These are phyloP conservation scores for Protaetia brevitarsis DNA, from an alignment of 1,140 invertebrate genomes.

Conservation along the genomic window DNA sequence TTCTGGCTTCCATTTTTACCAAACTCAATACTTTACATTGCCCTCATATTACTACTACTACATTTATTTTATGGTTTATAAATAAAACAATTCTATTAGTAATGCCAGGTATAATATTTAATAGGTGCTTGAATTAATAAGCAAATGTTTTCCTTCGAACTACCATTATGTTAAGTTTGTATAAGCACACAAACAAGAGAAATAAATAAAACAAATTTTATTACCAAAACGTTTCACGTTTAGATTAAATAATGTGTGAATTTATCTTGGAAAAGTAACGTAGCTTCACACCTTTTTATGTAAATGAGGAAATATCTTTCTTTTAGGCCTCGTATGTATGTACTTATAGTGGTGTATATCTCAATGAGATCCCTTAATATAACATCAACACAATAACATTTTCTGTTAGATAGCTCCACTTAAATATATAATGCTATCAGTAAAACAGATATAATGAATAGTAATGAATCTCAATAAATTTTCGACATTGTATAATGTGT, in stretches of 20 bases:
- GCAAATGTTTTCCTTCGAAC: background rate
- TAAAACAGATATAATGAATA: conserved; percentile 2
- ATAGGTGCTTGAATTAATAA: too few relatives aligned
- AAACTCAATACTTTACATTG: too few relatives aligned
- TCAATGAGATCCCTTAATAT: background rate
- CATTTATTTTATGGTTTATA: background rate
- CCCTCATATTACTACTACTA: too few relatives aligned
- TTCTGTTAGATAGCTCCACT: background rate
- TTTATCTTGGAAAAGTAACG: background rate
- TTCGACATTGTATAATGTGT: background rate
- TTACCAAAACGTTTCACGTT: background rate
- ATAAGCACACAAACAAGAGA: background rate
- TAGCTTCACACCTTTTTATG: background rate
- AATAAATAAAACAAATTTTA: conserved; percentile 1
- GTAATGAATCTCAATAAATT: background rate
- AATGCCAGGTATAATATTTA: too few relatives aligned
- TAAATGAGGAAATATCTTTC: background rate
- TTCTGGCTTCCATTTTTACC: too few relatives aligned
- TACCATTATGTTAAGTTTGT: background rate
- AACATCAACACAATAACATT: background rate
- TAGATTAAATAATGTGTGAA: conserved; percentile 12
- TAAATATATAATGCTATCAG: too few relatives aligned
- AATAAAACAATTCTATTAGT: background rate
- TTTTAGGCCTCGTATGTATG: background rate
- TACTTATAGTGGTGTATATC: background rate